Conservation (phyloP, 2,113 vertebrate species). For the Procavia capensis region DNA sequence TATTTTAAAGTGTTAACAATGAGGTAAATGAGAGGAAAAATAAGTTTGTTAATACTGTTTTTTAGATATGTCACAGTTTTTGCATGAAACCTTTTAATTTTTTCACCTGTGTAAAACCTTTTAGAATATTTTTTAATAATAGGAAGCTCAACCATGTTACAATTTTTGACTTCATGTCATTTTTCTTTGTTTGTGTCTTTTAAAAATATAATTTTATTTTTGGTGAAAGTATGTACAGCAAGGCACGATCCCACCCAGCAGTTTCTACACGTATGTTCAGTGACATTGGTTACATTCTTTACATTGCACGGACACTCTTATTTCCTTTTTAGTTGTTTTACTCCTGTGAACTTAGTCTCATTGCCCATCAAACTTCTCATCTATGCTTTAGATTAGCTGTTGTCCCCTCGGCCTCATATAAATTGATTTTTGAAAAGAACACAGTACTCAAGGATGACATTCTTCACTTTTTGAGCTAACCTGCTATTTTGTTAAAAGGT, state of each 20-base stretch:
- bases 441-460: not conserved
- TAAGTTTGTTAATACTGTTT: not conserved
- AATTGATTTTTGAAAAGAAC: too few species aligned
- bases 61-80: not conserved
- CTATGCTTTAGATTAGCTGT: not conserved
- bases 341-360: not conserved
- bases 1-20: constrained; percentile 6
- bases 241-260: not conserved
- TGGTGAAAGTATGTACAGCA: not conserved
- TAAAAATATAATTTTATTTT: not conserved
- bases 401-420: not conserved
- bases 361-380: not conserved
- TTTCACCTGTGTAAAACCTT: not conserved
- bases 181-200: not conserved
- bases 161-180: not conserved
- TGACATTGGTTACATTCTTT: not conserved
- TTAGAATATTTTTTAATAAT: not conserved
- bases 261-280: not conserved
- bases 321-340: not conserved
- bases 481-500: not conserved
- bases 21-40: not conserved
- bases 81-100: not conserved
- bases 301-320: not conserved
- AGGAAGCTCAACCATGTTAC: not conserved
- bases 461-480: not conserved